Evolutionary conservation across 2,113 vertebrate genomes (phyloP).

Genomic region (Mandrillus leucophaeus): DNA sequence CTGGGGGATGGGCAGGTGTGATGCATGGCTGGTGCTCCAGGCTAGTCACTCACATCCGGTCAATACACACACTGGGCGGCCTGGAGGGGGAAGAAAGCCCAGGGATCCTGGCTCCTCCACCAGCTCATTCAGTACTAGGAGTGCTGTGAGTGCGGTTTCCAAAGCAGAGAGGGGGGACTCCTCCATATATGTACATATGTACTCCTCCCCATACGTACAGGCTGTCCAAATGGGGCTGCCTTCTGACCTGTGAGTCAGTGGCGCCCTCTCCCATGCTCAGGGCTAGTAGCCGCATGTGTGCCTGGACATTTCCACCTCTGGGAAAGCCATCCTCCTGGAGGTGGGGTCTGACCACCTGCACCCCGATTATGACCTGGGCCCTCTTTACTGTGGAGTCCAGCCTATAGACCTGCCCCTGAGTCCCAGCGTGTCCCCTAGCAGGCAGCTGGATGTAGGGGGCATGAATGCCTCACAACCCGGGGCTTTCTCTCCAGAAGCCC

Average conservation of each 20-base stretch:
- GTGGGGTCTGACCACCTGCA: not conserved
- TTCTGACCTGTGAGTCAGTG: not conserved
- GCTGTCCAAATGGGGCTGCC: not conserved
- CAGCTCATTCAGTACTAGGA: fast-evolving
- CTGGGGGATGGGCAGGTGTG: not conserved
- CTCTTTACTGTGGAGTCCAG: not conserved
- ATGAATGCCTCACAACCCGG: fast-evolving
- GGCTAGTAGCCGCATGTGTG: fast-evolving
- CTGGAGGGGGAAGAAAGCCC: not conserved
- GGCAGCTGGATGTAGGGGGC: not conserved
- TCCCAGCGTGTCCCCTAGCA: not conserved
- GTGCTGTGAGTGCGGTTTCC: not conserved
- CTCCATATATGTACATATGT: not conserved
- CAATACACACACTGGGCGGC: fast-evolving
- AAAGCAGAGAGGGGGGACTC: not conserved
- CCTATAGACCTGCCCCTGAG: fast-evolving
- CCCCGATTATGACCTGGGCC: fast-evolving
- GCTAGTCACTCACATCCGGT: too few species aligned
- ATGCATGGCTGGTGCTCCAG: too few species aligned
- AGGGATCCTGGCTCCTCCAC: not conserved
- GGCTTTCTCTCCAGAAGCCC: not conserved
- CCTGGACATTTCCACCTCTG: not conserved
- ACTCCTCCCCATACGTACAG: not conserved
- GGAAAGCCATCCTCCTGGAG: not conserved
- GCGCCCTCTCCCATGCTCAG: fast-evolving